phyloP scores from a whole-genome alignment of 2,113 vertebrate genomes.

The Mohoua ochrocephala region DNA sequence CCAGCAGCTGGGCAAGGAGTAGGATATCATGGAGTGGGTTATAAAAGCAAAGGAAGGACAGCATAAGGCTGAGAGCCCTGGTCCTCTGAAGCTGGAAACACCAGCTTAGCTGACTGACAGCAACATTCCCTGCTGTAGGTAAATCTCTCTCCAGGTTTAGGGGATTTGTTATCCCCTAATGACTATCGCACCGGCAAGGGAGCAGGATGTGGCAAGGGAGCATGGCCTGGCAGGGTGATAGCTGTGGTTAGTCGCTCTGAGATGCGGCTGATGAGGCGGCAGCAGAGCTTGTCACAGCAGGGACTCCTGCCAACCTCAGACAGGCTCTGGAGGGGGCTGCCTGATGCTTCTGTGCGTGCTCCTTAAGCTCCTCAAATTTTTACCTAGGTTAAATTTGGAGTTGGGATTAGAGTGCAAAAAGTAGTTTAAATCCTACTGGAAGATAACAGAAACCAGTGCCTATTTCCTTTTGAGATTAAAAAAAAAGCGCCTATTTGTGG shows the following conservation, averaged over 20 bases:
- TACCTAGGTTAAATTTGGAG: not conserved
- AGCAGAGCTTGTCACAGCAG: not conserved
- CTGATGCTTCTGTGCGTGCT: not conserved
- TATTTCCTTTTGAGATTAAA: not conserved
- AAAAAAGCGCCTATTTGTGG: not conserved
- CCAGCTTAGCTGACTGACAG: not conserved
- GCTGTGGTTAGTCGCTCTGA: not conserved
- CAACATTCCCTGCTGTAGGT: not conserved
- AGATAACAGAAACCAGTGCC: not conserved
- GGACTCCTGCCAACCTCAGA: not conserved
- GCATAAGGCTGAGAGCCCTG: not conserved
- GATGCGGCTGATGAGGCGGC: not conserved
- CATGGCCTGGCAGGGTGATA: not conserved
- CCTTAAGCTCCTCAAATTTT: not conserved
- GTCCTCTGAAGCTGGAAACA: not conserved
- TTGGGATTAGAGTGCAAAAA: not conserved
- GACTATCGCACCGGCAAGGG: not conserved
- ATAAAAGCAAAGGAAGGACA: not conserved
- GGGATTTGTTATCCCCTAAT: not conserved
- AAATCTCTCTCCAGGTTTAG: not conserved
- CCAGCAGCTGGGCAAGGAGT: not conserved
- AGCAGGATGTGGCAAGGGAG: not conserved
- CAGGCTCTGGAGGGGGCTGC: not conserved
- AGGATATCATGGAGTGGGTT: not conserved
- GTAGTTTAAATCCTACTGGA: not conserved